Evolutionary conservation across 1,140 invertebrate genomes (phyloP).

Genomic region (Epicauta chinensis): DNA sequence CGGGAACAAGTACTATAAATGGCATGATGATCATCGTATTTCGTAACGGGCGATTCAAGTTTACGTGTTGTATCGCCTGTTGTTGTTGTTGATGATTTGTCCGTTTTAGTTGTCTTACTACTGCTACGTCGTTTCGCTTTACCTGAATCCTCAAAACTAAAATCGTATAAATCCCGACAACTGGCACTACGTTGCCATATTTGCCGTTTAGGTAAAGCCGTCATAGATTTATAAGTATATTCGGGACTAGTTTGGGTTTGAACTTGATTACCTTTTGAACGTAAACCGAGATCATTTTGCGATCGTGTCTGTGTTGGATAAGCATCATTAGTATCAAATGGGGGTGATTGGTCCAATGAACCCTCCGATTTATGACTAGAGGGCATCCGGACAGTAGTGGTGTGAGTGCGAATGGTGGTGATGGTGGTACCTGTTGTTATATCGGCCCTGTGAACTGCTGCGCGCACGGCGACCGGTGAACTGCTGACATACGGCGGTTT

Average conservation of each 20-base stretch:
- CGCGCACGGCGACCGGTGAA: slow-evolving; percentile 40
- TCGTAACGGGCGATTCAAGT: slow-evolving; percentile 66
- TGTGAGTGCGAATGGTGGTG: slow-evolving; percentile 32
- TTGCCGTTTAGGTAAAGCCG: slow-evolving; percentile 44
- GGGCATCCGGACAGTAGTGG: slow-evolving; percentile 39
- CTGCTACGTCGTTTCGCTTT: slow-evolving; percentile 48
- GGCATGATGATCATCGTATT: slow-evolving; percentile 63
- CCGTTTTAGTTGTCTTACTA: slow-evolving; percentile 33
- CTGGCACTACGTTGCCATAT: slow-evolving; percentile 70
- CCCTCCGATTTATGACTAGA: slow-evolving; percentile 40
- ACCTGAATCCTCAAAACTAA: slow-evolving; percentile 62
- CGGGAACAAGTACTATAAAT: slow-evolving; percentile 52
- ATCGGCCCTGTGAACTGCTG: slow-evolving; percentile 44
- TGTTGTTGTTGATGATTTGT: not conserved
- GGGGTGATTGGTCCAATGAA: slow-evolving; percentile 26
- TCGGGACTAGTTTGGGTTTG: slow-evolving; percentile 39
- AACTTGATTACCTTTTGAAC: slow-evolving; percentile 34
- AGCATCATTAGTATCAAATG: slow-evolving; percentile 36
- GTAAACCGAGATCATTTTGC: slow-evolving; percentile 34
- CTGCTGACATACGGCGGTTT: slow-evolving; percentile 20
- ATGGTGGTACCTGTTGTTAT: slow-evolving; percentile 40
- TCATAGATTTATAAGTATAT: slow-evolving; percentile 21
- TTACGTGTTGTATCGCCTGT: slow-evolving; percentile 40
- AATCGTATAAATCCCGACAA: slow-evolving; percentile 69
- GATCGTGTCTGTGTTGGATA: slow-evolving; percentile 40